Base-by-base conservation (phyloP, 2,888 invertebrate species). In the Heliconius sara region DNA sequence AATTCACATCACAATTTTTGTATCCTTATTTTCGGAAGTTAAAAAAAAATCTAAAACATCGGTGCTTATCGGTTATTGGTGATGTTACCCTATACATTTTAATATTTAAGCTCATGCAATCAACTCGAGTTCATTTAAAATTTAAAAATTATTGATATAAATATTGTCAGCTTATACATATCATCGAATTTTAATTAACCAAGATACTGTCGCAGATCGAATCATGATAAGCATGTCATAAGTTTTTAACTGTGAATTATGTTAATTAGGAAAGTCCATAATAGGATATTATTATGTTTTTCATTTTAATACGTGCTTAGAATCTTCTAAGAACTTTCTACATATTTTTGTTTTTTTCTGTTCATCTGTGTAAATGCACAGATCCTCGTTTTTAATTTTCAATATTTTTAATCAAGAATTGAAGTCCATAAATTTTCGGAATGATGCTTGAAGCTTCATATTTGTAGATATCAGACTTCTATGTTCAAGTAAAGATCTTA, bases 141-240 rank as follows among this genome's bases (percentile, higher is more conserved):
- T 60, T 75, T 79, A 22, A 70, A 67, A 60, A 43, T 75, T 66
- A 66, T 75, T 79, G 75, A 75, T n/a, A 13, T 30, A 19, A 52
- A 52, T 52, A 19, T 47, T 6, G 47, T 47, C 47, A 19, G 2
- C 19, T 19, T 27, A 75, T 79, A 81, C 66, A 75, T 73, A 79
- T 79, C 27, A 34, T 22, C 22, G 77, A 77, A 77, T 77, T 78
- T 77, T 79, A 75, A 79, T 76, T 79, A 76, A 81, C 57, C 76
- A 57, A 66, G 52, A 27, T 13, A 52, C 25, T 47, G 47, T 10
- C 19, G 7, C 22, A 57, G 16, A 27, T 72, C 30, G 72, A 57
- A 72, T 13, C n/a, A 72, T 47, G 57, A 57, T 57, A 0, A 72
- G 4, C 0, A 27, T 71, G 3, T 71, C 43, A 2, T 57, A 66